Percentiles rank a stretch among this genome's conserved stretches.
These are phyloP conservation scores for Gordius sp. DNA, from an alignment of 2,888 invertebrate genomes.

Conservation along the genomic window DNA sequence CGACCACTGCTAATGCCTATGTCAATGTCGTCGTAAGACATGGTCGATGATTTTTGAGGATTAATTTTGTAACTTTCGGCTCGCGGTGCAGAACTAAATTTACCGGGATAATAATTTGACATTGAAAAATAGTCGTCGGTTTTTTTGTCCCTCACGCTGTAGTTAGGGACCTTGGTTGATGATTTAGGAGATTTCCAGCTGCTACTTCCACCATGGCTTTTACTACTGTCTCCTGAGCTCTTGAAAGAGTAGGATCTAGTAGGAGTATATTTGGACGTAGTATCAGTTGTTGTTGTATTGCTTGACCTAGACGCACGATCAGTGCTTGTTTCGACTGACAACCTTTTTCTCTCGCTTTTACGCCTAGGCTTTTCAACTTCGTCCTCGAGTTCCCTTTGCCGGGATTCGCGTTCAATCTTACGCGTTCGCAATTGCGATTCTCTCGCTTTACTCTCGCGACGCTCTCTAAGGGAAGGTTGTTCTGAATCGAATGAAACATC, in stretches of 20 bases:
- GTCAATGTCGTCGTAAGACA: neutral
- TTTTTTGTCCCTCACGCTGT: neutral
- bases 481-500: neutral
- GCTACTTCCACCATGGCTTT: no score
- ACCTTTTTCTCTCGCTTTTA: no score
- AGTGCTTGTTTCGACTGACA: no score
- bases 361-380: no score
- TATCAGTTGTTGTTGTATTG: constrained; percentile 2
- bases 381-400: no score
- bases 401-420: neutral
- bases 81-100: constrained; percentile 8
- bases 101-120: constrained; percentile 7
- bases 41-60: neutral
- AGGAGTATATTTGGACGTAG: neutral
- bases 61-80: neutral
- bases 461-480: constrained; percentile 1
- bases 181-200: no score
- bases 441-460: neutral
- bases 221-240: no score
- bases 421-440: neutral
- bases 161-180: neutral
- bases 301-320: neutral
- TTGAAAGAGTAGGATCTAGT: no score
- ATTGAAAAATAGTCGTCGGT: neutral
- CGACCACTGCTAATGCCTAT: neutral